A percentile compares a stretch with the other conserved stretches of the same genome.
phyloP scores from a whole-genome alignment of 1,140 invertebrate species.

The Drosophila pandora region DNA sequence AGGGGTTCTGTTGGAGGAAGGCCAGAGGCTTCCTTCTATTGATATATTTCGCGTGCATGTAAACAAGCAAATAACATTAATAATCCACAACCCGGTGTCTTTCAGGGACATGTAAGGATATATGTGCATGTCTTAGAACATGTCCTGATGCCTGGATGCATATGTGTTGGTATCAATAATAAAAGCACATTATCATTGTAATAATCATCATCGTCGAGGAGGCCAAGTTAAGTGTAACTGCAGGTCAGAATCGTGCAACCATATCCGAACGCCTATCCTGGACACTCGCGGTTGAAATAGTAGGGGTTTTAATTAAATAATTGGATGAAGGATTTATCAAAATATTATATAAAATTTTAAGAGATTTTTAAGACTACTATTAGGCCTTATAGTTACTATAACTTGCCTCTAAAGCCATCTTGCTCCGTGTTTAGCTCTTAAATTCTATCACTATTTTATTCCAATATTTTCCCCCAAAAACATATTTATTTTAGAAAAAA shows the following conservation, averaged over 20 bases:
- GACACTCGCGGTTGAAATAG: not conserved
- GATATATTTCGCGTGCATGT: slow-evolving; percentile 68
- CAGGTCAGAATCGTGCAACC: slow-evolving; percentile 67
- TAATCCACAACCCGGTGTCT: slow-evolving; percentile 31
- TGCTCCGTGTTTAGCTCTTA: too few relatives aligned
- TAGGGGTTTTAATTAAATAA: not conserved
- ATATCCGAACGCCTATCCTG: not conserved
- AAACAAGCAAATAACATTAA: slow-evolving; percentile 76
- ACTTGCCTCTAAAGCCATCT: too few relatives aligned
- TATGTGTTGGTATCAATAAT: slow-evolving; percentile 66
- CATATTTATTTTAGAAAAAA: too few relatives aligned
- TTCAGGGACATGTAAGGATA: slow-evolving; percentile 7
- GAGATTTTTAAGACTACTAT: too few relatives aligned
- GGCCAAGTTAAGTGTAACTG: slow-evolving; percentile 70
- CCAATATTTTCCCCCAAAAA: too few relatives aligned
- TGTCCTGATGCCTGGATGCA: slow-evolving; percentile 1
- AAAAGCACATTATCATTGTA: slow-evolving; percentile 54
- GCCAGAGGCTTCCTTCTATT: slow-evolving; percentile 45
- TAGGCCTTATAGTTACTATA: too few relatives aligned
- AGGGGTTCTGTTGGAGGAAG: slow-evolving; percentile 19
- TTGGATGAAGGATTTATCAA: not conserved
- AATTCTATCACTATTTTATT: too few relatives aligned
- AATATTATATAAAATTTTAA: too few relatives aligned
- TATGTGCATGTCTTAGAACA: not conserved
- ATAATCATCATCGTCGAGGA: slow-evolving; percentile 27